These are phyloP conservation scores for Shargacucullia verbasci DNA, from an alignment of 2,888 invertebrate genomes.

Conservation along the genomic window DNA sequence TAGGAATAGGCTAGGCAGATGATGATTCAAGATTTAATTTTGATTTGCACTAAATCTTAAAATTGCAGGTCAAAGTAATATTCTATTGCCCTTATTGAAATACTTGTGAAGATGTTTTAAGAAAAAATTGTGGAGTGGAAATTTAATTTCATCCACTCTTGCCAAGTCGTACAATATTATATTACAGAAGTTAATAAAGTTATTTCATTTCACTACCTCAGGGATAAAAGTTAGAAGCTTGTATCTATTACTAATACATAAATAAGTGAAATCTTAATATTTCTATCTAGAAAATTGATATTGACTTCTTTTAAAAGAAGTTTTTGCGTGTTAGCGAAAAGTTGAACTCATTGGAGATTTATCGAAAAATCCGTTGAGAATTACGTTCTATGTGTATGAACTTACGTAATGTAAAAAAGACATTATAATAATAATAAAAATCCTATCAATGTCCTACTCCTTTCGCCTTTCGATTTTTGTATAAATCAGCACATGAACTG, in stretches of 20 bases:
- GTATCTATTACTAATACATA: conserved; percentile 61
- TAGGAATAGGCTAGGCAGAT: no score
- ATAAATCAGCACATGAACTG: no score
- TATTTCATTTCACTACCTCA: conserved; percentile 75
- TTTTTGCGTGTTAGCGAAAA: not conserved
- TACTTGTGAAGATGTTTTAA: conserved; percentile 69
- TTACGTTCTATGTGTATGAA: no score
- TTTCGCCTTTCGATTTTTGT: no score
- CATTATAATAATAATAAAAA: no score
- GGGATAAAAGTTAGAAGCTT: conserved; percentile 67
- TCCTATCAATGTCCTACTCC: no score
- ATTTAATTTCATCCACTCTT: conserved; percentile 71
- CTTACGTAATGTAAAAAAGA: no score
- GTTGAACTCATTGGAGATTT: conserved; percentile 8
- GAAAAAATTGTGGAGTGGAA: conserved; percentile 69
- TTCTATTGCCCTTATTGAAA: conserved; percentile 69
- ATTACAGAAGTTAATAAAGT: conserved; percentile 73
- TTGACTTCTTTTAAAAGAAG: conserved; percentile 7
- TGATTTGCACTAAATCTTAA: conserved; percentile 7
- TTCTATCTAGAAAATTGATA: conserved; percentile 23
- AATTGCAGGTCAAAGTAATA: conserved; percentile 27
- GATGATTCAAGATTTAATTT: conserved; percentile 1
- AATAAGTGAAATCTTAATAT: conserved; percentile 54
- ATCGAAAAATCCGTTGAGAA: no score
- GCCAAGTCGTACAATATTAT: conserved; percentile 68